Conservation (phyloP, 2,797 vertebrate species). For the Nyctibius grandis region DNA sequence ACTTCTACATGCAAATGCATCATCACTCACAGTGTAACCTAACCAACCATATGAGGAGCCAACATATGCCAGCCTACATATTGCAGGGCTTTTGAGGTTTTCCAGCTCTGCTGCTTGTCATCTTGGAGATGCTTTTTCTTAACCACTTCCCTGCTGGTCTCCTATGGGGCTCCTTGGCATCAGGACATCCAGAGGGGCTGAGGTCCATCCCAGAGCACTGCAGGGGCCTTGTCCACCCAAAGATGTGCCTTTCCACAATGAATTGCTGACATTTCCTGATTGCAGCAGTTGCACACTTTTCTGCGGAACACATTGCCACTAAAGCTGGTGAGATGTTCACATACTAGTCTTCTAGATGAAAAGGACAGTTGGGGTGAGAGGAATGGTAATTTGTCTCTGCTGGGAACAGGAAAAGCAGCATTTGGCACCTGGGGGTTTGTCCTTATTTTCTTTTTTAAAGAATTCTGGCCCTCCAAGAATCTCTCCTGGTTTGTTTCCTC, state of each 20-base stretch:
- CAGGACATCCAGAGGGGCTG: background rate
- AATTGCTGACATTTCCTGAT: background rate
- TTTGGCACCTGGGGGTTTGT: background rate
- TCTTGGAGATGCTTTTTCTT: background rate
- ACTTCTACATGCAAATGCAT: background rate
- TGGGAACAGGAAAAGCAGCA: background rate
- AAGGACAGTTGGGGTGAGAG: background rate
- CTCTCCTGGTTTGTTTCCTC: slow-evolving; percentile 3
- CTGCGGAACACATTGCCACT: background rate
- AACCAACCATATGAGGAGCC: background rate
- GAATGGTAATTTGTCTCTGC: background rate
- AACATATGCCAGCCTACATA: background rate
- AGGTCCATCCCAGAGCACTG: background rate
- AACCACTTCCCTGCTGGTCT: background rate
- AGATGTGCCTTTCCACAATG: background rate
- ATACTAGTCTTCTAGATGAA: background rate
- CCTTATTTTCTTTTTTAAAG: slow-evolving; percentile 1
- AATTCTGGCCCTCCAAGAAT: background rate
- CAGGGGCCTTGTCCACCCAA: too few species aligned
- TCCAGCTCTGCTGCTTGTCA: background rate
- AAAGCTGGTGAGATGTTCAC: background rate
- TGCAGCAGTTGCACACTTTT: background rate
- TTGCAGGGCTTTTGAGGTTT: background rate
- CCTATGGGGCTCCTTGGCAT: background rate
- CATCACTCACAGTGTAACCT: background rate